Evolutionary conservation across 2,888 invertebrate species (phyloP), one percentile per base, ranked within the genome.

Genomic region (Meandrusa payeni): DNA sequence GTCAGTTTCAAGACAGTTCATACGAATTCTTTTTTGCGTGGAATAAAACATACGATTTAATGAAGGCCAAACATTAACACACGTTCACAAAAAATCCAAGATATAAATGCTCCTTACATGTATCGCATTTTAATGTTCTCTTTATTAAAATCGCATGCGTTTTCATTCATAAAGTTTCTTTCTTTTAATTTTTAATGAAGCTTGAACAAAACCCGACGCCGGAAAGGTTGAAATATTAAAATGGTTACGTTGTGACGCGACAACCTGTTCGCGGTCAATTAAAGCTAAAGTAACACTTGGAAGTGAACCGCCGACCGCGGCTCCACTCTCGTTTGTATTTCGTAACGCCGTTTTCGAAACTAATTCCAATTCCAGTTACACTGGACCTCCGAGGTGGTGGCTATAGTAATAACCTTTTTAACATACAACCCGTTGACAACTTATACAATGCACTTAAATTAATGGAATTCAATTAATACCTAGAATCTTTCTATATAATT

Each of bases 241-340:
- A 33, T 33, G 39, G 33, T 38, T 20, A 12, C 7, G 12, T 22
- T 41, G 32, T 38, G 42, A 46, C 41, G 41, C 37, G 34, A 41
- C 48, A 31, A 29, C 32, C 39, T 46, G 48, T 46, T 47, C 48
- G 46, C 50, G 38, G 41, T 48, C 42, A 49, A 51, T 50, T 54
- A 47, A 47, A 48, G 40, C 36, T 50, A 19, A 41, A 41, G 41
- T 48, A 40, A 48, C 46, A 48, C 46, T 42, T 28, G 41, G 48
- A 48, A 24, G 32, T 19, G 17, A 32, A 26, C 31, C 41, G 41
- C 4, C 28, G 26, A 39, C 40, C 23, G 40, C 46, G 43, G 27
- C 36, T 28, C 22, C 27, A 31, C 31, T 32, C 48, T 46, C 31
- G 39, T 42, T 43, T 54, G 45, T 34, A 41, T 54, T 48, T 47